Conservation (phyloP, 2,113 vertebrate species). For the Hippocampus comes region DNA sequence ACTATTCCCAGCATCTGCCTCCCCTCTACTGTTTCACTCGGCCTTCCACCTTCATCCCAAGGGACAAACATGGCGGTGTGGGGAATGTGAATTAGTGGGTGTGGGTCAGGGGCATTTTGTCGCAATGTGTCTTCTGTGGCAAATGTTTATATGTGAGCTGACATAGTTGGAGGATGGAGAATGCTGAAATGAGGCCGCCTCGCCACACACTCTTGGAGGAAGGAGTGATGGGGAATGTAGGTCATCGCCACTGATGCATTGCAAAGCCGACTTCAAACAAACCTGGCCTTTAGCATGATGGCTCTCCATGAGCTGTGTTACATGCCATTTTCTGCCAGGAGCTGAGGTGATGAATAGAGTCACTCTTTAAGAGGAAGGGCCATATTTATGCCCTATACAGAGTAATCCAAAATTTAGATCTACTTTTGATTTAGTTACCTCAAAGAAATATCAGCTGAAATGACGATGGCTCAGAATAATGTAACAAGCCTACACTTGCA, state of each 20-base stretch:
- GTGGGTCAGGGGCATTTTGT: slow-evolving; percentile 11
- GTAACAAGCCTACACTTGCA: not conserved
- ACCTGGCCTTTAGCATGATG: slow-evolving; percentile 64
- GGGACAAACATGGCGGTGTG: slow-evolving; percentile 20
- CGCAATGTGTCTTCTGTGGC: slow-evolving; percentile 53
- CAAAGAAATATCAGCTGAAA: not conserved
- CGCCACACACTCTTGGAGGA: slow-evolving; percentile 55
- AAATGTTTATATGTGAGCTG: slow-evolving; percentile 69
- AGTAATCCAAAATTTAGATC: no score
- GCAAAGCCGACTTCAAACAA: slow-evolving; percentile 73
- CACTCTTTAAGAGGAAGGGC: slow-evolving; percentile 1
- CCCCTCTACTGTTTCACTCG: slow-evolving; percentile 7
- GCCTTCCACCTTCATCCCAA: slow-evolving; percentile 17
- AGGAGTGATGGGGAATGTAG: slow-evolving; percentile 64
- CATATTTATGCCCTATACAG: not conserved
- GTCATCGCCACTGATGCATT: slow-evolving; percentile 70
- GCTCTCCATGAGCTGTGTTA: slow-evolving; percentile 55
- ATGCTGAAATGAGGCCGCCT: slow-evolving; percentile 59
- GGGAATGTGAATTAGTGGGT: slow-evolving; percentile 34
- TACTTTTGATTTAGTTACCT: not conserved
- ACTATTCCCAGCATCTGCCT: not conserved
- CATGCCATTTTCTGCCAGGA: slow-evolving; percentile 53
- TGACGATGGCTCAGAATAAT: not conserved
- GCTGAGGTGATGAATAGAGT: slow-evolving; percentile 35
- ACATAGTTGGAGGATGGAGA: slow-evolving; percentile 67